Evolutionary conservation across 2,888 invertebrate genomes (phyloP).

Genomic region (Aethes cnicana): DNA sequence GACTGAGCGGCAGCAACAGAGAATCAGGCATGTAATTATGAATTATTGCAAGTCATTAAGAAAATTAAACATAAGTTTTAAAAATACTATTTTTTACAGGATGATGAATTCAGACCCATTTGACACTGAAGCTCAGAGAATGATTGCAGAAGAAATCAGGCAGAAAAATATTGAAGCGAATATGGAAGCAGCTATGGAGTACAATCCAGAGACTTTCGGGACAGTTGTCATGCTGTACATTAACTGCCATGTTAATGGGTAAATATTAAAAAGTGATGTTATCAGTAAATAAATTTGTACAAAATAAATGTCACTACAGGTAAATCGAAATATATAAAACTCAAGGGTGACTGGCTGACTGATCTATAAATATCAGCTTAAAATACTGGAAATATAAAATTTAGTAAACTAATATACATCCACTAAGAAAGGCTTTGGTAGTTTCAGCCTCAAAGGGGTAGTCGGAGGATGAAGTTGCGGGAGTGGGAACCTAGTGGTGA

Average conservation of each 20-base stretch:
- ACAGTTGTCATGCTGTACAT: constrained; percentile 99
- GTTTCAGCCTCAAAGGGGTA: no score
- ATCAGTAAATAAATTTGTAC: no score
- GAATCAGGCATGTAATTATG: constrained; percentile 72
- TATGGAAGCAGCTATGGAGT: constrained; percentile 99
- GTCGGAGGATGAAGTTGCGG: no score
- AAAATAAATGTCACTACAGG: no score
- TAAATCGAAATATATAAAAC: no score
- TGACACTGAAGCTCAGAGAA: constrained; percentile 95
- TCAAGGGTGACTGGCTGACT: no score
- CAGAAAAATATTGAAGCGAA: constrained; percentile 98
- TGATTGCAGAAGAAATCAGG: constrained; percentile 97
- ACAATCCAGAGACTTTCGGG: constrained; percentile 98
- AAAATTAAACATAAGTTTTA: background rate
- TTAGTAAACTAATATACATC: no score
- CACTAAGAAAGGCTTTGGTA: no score
- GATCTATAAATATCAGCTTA: no score
- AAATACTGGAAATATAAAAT: no score
- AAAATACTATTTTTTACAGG: constrained; percentile 56
- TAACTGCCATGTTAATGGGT: constrained; percentile 97
- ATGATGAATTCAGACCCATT: constrained; percentile 97
- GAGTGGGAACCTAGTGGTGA: no score
- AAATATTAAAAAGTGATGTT: no score
- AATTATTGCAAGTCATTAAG: background rate
- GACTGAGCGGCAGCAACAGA: constrained; percentile 91